Percentiles rank a stretch among this genome's conserved stretches.
Evolutionary conservation across 2,113 vertebrate species (phyloP).

Genomic region (Oreochromis spilurus): DNA sequence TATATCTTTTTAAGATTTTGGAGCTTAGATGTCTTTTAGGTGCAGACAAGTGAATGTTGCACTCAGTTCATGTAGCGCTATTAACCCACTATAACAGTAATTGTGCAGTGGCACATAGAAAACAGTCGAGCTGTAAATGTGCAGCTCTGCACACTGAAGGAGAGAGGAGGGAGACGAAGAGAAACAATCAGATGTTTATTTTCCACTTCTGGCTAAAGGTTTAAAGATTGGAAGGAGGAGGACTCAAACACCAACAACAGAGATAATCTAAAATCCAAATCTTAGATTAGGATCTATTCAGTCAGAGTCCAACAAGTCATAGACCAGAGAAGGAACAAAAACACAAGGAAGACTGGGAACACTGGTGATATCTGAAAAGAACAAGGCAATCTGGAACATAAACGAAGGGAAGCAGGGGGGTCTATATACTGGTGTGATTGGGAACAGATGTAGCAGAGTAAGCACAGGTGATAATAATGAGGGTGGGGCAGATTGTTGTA

Average conservation of each 20-base stretch:
- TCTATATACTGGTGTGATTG: background rate
- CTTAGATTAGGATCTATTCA: background rate
- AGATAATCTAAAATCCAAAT: background rate
- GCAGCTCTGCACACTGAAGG: background rate
- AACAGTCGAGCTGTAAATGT: background rate
- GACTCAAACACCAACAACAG: background rate
- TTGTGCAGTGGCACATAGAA: background rate
- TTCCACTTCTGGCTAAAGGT: background rate
- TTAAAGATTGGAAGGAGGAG: background rate
- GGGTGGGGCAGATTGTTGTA: background rate
- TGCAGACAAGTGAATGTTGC: background rate
- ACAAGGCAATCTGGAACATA: background rate
- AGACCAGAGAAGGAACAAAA: background rate
- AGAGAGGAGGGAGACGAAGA: background rate
- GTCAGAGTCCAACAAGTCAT: background rate
- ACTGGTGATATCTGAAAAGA: background rate
- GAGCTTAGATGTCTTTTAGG: background rate
- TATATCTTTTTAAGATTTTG: constrained; percentile 5
- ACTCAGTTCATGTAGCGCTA: background rate
- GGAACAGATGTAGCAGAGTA: background rate
- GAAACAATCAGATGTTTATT: background rate
- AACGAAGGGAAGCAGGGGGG: background rate
- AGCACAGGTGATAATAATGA: background rate
- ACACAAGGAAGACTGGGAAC: background rate
- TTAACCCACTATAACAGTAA: background rate